Percentiles rank a stretch among this genome's conserved stretches.
phyloP scores from a whole-genome alignment of 2,113 vertebrate genomes.

The Protobothrops flavoviridis region DNA sequence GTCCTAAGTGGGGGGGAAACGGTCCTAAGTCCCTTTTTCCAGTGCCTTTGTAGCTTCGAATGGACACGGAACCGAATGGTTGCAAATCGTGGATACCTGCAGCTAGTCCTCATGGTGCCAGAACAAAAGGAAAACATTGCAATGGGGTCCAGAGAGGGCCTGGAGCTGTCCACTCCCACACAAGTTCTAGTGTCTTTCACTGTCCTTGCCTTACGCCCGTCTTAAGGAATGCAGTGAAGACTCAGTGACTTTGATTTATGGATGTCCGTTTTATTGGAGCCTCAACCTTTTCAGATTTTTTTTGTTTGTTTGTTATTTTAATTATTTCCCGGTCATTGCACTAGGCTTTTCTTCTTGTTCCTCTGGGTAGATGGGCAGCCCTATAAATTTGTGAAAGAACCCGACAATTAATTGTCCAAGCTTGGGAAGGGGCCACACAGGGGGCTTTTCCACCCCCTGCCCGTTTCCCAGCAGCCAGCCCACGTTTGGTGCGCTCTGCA shows the following conservation, averaged over 20 bases:
- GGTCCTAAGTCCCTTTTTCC: background rate
- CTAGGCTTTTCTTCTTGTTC: background rate
- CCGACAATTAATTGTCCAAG: background rate
- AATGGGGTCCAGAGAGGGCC: background rate
- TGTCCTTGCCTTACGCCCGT: background rate
- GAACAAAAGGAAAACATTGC: background rate
- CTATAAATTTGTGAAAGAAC: background rate
- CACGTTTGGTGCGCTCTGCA: background rate
- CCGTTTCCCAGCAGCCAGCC: background rate
- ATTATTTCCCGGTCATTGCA: background rate
- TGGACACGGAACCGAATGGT: background rate
- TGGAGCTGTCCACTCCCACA: background rate
- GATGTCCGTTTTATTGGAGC: background rate
- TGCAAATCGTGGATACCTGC: background rate
- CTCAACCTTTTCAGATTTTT: background rate
- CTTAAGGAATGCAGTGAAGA: background rate
- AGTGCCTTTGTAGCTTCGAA: background rate
- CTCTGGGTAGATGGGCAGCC: background rate
- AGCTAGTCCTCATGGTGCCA: background rate
- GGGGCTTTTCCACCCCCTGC: accelerated
- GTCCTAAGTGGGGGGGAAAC: background rate
- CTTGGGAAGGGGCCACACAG: background rate
- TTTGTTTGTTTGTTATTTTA: background rate
- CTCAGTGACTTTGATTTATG: background rate
- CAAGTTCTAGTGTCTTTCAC: background rate